phyloP scores from a whole-genome alignment of 2,888 invertebrate genomes.

The Hetaerina titia region DNA sequence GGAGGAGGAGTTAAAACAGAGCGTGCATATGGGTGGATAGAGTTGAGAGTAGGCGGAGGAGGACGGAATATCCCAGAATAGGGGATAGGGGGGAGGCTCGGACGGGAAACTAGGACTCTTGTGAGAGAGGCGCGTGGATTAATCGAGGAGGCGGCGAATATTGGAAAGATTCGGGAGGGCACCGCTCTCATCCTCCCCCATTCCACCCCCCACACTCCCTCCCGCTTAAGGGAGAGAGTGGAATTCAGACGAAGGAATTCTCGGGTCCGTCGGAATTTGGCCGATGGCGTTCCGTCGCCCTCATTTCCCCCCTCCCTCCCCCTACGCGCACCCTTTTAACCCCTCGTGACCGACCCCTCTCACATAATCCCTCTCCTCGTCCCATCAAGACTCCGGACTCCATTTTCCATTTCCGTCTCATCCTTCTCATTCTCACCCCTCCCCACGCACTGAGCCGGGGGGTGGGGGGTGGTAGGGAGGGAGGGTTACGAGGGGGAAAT shows the following conservation, averaged over 20 bases:
- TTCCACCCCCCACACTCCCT: not conserved
- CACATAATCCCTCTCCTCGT: not conserved
- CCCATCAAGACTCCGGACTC: slow-evolving; percentile 35
- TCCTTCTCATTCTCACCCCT: not conserved
- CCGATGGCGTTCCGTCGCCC: not conserved
- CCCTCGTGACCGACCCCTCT: slow-evolving; percentile 35
- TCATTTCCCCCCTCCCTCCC: not conserved
- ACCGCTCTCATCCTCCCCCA: too few species aligned
- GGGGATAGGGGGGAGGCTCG: not conserved
- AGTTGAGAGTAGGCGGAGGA: not conserved
- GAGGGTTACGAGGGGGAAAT: not conserved
- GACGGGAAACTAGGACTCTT: not conserved
- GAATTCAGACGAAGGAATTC: slow-evolving; percentile 15
- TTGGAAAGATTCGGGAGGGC: slow-evolving; percentile 7
- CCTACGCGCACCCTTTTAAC: slow-evolving; percentile 5
- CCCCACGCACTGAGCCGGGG: not conserved
- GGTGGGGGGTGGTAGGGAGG: not conserved
- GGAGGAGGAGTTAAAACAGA: too few species aligned
- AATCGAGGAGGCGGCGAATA: not conserved
- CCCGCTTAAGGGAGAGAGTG: not conserved
- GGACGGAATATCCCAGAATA: not conserved
- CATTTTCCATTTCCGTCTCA: slow-evolving; percentile 15
- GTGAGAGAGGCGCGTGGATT: not conserved
- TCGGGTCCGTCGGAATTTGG: slow-evolving; percentile 6
- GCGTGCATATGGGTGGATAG: too few species aligned